phyloP scores from a whole-genome alignment of 2,113 vertebrate genomes.

The Spilogale gracilis region DNA sequence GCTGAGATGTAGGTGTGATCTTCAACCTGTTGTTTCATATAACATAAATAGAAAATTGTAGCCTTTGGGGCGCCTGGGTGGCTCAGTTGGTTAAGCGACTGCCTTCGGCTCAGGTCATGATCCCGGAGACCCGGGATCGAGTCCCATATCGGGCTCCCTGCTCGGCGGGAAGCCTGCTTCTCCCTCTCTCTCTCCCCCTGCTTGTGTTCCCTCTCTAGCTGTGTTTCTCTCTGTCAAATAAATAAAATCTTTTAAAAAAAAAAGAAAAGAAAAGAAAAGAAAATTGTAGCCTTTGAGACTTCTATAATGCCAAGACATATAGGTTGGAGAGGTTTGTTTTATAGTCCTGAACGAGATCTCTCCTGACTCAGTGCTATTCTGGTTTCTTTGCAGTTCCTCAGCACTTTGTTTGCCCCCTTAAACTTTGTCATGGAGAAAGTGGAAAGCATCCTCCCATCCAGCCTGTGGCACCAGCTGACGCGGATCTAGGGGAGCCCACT shows the following conservation, averaged over 20 bases:
- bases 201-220: no score
- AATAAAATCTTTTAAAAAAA: no score
- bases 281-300: neutral
- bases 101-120: no score
- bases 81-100: no score
- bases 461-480: constrained; percentile 98
- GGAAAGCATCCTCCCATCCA: constrained; percentile 98
- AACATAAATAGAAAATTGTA: neutral
- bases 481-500: constrained; percentile 91
- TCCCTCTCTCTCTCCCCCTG: no score
- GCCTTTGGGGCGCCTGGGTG: neutral
- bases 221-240: no score
- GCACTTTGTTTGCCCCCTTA: constrained; percentile 98
- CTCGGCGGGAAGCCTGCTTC: no score
- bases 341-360: neutral
- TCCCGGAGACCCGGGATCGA: no score
- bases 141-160: no score
- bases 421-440: constrained; percentile 99
- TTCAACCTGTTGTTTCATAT: neutral
- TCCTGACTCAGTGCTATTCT: constrained; percentile 74
- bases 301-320: neutral
- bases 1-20: neutral
- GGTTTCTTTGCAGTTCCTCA: constrained; percentile 94
- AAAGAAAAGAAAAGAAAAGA: neutral
- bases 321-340: neutral